Evolutionary conservation across 2,888 invertebrate genomes (phyloP).

Genomic region (Rosalia funebris): DNA sequence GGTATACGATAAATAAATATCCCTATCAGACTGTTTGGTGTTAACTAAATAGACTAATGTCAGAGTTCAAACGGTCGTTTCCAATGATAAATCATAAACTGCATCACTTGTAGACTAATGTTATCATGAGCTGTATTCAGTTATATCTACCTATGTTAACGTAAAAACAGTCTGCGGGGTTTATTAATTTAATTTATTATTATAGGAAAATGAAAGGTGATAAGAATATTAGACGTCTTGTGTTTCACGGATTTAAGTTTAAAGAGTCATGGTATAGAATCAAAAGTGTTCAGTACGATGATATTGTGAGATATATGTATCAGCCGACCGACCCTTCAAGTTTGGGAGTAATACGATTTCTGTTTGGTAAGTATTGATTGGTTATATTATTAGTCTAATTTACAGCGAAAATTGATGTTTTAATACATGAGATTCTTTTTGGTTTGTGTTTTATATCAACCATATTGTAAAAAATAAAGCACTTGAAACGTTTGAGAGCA

Average conservation of each 20-base stretch:
- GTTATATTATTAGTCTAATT: background rate
- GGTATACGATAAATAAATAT: background rate
- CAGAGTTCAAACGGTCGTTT: conserved; percentile 22
- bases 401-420: too few species aligned
- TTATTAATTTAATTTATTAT: too few species aligned
- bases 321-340: conserved; percentile 78
- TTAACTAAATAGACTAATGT: conserved; percentile 14
- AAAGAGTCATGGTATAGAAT: conserved; percentile 19
- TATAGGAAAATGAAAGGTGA: conserved; percentile 8
- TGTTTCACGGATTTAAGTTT: background rate
- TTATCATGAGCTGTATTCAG: background rate
- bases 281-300: conserved; percentile 61
- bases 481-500: too few species aligned
- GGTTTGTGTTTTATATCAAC: too few species aligned
- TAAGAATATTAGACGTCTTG: too few species aligned
- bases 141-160: too few species aligned
- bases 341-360: conserved; percentile 79
- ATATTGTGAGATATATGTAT: conserved; percentile 69
- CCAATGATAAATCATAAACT: conserved; percentile 5
- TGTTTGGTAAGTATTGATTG: conserved; percentile 76
- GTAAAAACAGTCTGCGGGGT: too few species aligned
- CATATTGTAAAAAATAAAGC: too few species aligned
- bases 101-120: background rate
- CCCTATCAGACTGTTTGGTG: background rate
- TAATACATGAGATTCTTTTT: too few species aligned